Percentiles rank a stretch among this genome's conserved stretches.
Conservation (phyloP, 2,797 vertebrate genomes). For the Tarsius wallacei region DNA sequence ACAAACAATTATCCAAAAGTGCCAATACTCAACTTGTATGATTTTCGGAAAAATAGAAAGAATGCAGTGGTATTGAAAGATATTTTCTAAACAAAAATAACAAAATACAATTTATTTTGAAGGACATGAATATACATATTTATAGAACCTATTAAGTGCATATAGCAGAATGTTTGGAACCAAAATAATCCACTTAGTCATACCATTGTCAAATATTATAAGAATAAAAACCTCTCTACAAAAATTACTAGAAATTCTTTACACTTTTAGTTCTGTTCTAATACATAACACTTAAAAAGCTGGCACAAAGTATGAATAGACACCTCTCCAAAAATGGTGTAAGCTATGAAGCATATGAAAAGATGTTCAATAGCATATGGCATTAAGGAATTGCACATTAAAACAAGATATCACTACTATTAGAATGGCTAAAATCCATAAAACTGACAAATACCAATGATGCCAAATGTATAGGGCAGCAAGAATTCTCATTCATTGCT, state of each 20-base stretch:
- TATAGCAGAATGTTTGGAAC: background rate
- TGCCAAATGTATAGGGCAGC: background rate
- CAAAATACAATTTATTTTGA: background rate
- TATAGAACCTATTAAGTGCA: background rate
- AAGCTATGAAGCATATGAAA: background rate
- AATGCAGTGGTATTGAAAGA: background rate
- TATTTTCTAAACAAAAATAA: conserved; percentile 31
- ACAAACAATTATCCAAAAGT: background rate
- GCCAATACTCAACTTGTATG: background rate
- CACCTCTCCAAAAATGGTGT: background rate
- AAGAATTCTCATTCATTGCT: background rate
- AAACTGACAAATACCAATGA: background rate
- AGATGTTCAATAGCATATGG: background rate
- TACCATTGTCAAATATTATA: background rate
- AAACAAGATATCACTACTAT: background rate
- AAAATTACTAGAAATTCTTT: background rate
- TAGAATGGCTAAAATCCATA: background rate
- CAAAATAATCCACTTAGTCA: background rate
- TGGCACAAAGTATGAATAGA: too few relatives aligned
- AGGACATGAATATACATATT: background rate
- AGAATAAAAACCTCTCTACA: background rate
- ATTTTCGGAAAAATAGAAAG: background rate
- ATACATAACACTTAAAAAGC: background rate
- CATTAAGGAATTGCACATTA: background rate
- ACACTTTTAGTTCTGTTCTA: background rate